Evolutionary conservation across 2,113 vertebrate genomes (phyloP).

Genomic region (Grallaria varia): DNA sequence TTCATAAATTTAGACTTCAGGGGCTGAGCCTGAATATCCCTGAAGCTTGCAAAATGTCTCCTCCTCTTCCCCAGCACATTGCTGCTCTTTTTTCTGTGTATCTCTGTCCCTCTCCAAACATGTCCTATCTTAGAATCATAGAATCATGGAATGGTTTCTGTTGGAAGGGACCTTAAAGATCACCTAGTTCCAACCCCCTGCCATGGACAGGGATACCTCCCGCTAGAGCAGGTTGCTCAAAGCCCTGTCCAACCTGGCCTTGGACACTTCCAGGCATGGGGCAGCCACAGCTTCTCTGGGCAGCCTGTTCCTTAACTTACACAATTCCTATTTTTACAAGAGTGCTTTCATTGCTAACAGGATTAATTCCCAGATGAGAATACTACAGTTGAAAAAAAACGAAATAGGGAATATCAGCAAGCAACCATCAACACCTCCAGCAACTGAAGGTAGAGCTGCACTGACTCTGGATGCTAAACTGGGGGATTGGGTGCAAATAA

Average conservation of each 20-base stretch:
- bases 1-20: neutral
- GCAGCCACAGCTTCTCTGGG: neutral
- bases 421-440: neutral
- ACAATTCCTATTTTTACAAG: neutral
- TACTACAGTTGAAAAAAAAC: neutral
- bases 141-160: neutral
- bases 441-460: neutral
- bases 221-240: neutral
- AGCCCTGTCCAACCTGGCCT: neutral
- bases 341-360: neutral
- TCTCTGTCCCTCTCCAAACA: neutral
- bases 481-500: neutral
- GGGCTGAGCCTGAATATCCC: neutral
- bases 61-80: neutral
- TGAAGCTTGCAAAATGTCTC: neutral
- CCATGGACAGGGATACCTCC: neutral
- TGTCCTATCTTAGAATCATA: accelerated
- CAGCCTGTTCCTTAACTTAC: neutral
- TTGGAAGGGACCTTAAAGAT: neutral
- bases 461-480: neutral
- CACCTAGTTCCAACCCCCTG: neutral
- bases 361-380: neutral
- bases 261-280: neutral
- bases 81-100: neutral
- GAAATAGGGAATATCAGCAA: neutral